Evolutionary conservation across 1,140 invertebrate genomes (phyloP).

Genomic region (Dendrolimus kikuchii): DNA sequence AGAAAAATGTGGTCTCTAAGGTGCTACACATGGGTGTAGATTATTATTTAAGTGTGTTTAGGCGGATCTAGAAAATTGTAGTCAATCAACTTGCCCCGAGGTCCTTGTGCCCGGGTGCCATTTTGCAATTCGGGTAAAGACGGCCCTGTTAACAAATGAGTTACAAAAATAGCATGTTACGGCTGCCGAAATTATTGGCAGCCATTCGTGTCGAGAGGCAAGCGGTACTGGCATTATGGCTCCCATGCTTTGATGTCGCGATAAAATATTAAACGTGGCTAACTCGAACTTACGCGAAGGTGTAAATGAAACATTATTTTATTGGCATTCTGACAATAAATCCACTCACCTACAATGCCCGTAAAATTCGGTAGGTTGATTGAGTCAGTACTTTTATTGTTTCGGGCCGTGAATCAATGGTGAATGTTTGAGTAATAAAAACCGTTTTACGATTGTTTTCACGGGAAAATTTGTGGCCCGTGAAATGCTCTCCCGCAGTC

Average conservation of each 20-base stretch:
- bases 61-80: no score
- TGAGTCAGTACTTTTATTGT: conserved; percentile 71
- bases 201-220: conserved; percentile 3
- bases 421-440: conserved; percentile 67
- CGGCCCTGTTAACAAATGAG: no score
- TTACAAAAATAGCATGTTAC: no score
- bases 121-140: no score
- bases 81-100: no score
- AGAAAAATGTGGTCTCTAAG: no score
- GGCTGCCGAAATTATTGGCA: conserved; percentile 4
- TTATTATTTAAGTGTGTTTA: no score
- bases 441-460: conserved; percentile 66
- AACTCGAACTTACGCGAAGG: conserved; percentile 25
- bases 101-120: no score
- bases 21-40: no score
- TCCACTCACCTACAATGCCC: conserved; percentile 54
- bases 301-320: conserved; percentile 60
- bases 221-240: conserved; percentile 5
- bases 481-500: conserved; percentile 55
- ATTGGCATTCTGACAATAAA: conserved; percentile 54
- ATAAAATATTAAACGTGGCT: conserved; percentile 29
- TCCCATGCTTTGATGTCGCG: conserved; percentile 15
- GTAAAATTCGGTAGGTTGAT: conserved; percentile 65
- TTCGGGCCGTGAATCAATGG: conserved; percentile 64
- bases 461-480: conserved; percentile 64